phyloP scores from a whole-genome alignment of 2,113 vertebrate genomes.

The Rhabdornis inornatus region DNA sequence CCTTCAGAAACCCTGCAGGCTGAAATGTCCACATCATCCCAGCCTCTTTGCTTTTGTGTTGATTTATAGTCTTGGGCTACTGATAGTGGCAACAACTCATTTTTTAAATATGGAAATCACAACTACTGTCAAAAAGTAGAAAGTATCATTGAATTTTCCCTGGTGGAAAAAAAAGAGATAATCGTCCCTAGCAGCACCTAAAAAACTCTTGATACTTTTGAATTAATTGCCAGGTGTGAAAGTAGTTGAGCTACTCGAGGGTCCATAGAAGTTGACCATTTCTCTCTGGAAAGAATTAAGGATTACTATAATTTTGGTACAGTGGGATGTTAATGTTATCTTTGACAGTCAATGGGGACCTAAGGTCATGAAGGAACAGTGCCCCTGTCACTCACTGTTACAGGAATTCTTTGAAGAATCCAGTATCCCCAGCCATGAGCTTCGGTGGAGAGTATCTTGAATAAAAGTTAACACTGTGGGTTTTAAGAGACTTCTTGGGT shows the following conservation, averaged over 20 bases:
- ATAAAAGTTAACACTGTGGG: neutral
- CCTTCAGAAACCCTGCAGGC: neutral
- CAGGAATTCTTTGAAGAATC: neutral
- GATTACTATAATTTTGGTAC: neutral
- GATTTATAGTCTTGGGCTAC: neutral
- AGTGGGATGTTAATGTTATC: neutral
- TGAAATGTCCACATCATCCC: neutral
- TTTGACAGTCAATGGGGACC: neutral
- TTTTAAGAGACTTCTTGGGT: neutral
- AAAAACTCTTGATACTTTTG: neutral
- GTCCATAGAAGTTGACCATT: neutral
- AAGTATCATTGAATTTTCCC: neutral
- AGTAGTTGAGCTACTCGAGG: neutral
- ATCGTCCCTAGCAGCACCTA: constrained; percentile 15
- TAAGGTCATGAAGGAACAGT: neutral
- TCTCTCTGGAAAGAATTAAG: neutral
- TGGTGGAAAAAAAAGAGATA: neutral
- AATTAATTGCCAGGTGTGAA: neutral
- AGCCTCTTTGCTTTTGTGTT: neutral
- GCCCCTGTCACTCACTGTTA: neutral
- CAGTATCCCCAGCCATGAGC: neutral
- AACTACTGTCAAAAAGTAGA: neutral
- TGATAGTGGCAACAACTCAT: neutral
- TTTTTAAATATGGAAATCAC: neutral
- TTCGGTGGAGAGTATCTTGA: neutral